Base-by-base conservation (phyloP, 2,113 vertebrate genomes). In the Salvelinus fontinalis region DNA sequence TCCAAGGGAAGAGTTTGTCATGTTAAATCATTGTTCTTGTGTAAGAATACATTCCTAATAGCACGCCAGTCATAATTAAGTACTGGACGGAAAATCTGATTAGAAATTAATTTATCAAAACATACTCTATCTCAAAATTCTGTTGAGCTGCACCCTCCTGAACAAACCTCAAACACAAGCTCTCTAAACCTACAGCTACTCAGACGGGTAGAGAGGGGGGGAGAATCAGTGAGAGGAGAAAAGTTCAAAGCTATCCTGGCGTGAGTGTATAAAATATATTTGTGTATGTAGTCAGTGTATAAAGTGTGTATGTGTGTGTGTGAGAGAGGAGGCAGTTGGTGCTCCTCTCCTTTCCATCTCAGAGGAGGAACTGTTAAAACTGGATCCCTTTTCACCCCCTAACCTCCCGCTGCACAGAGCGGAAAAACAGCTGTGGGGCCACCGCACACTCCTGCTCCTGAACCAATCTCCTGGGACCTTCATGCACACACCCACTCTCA, bases 391-490 rank as follows among this genome's bases (percentile, higher is more conserved):
- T 81, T 74, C 85, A 84, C 75, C 77, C 75, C 67, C 26, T 76
- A 80, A 89, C 88, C 88, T 86, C 79, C 82, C 62, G 78, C 69
- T 16, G 77, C 76, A 77, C 84, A 80, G 73, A 92, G 85, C 54
- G 67, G 84, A 85, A 91, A 90, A 92, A 78, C 91, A 90, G 85
- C 83, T 89, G 83, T 80, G 78, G 67, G 80, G 79, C 82, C 49
- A 70, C 80, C 44, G 69, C 80, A 78, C 85, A 86, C 83, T 84
- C 77, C 85, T 75, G 65, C 49, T 83, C 77, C 79, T 81, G 67
- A 64, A 80, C 76, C 82, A 60, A 76, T 81, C 86, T 78, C 85
- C 6, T 22, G 84, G 81, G 60, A 78, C 79, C 77, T 75, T 84
- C 74, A 67, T 71, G 57, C 70, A 39, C 26, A 73, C 24, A 60